A percentile compares a stretch with the other conserved stretches of the same genome.
phyloP scores from a whole-genome alignment of 2,888 invertebrate genomes.

The Aproaerema taeniolella region DNA sequence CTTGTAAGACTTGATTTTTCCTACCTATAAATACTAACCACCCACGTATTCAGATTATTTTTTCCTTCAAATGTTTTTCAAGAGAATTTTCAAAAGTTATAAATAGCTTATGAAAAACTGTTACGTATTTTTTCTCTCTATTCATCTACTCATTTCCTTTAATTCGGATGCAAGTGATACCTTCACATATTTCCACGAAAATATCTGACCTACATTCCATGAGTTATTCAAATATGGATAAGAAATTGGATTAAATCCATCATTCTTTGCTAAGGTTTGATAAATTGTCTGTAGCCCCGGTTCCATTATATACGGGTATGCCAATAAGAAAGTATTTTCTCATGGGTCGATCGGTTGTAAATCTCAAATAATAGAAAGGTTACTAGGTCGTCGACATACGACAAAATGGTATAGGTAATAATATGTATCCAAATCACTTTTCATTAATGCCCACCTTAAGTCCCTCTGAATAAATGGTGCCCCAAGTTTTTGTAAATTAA shows the following conservation, averaged over 20 bases:
- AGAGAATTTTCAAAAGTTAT: too few relatives aligned
- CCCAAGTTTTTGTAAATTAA: too few relatives aligned
- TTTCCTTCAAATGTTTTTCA: too few relatives aligned
- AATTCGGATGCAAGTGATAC: slow-evolving; percentile 7
- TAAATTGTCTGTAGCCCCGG: slow-evolving; percentile 34
- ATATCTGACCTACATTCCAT: slow-evolving; percentile 34
- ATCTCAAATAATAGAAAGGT: slow-evolving; percentile 7
- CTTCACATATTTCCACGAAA: slow-evolving; percentile 17
- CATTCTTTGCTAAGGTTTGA: slow-evolving; percentile 32
- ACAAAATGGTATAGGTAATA: too few relatives aligned
- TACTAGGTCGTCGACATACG: not conserved
- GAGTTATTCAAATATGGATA: slow-evolving; percentile 35
- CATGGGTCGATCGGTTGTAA: slow-evolving; percentile 3
- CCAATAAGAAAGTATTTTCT: slow-evolving; percentile 7
- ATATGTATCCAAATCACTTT: too few relatives aligned
- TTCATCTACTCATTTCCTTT: slow-evolving; percentile 1
- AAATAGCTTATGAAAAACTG: too few relatives aligned
- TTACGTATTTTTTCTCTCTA: too few relatives aligned
- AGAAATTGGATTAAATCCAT: slow-evolving; percentile 40
- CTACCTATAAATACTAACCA: too few relatives aligned
- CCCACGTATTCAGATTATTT: too few relatives aligned
- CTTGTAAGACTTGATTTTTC: too few relatives aligned
- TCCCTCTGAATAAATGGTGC: too few relatives aligned
- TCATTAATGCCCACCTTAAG: too few relatives aligned
- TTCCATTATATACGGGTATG: slow-evolving; percentile 22